Base-by-base conservation (phyloP, 2,888 invertebrate genomes). In the Unio pictorum region DNA sequence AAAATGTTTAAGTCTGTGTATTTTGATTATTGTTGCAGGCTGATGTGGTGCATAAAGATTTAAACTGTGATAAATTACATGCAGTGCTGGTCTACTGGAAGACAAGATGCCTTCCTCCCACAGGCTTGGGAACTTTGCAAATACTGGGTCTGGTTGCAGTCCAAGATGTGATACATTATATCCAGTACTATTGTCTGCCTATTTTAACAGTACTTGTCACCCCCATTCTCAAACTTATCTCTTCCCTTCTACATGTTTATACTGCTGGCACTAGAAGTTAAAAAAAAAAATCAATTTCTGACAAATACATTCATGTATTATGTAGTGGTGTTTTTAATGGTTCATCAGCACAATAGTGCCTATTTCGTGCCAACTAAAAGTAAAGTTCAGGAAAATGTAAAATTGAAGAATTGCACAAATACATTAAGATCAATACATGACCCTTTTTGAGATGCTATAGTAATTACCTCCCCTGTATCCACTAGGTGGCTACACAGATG, bases 161-260 rank as follows among this genome's bases (percentile, higher is more conserved):
- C 15, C 70, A 81, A 54, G 87, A 87, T 65, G 77, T 89, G n/a
- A 73, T 81, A 18, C 81, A 82, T 66, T 89, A 88, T 76, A 71
- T 89, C 17, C 88, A 88, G 74, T 89, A 87, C 69, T 89, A 88
- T 77, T 82, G 86, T 74, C 75, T 87, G 34, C 87, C 88, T 8
- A 76, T 89, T 6, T 68, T 84, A 8, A 87, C 87, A 11, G 84
- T 87, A 11, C 74, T 89, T 15, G 58, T 87, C 8, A 85, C 85
- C 15, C 88, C 88, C 8, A 75, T 88, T 0, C 68, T 87, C 20
- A 83, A 81, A 72, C 79, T 89, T 8, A 72, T 86, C 26, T 72
- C 83, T 26, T 82, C 87, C 15, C 73, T 88, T 11, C 76, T 78
- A 64, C 67, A 80, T 11, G 74, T 87, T 1, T 86, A 87, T 72